Evolutionary conservation across 2,888 invertebrate genomes (phyloP).

Genomic region (Loripinus fragilis): DNA sequence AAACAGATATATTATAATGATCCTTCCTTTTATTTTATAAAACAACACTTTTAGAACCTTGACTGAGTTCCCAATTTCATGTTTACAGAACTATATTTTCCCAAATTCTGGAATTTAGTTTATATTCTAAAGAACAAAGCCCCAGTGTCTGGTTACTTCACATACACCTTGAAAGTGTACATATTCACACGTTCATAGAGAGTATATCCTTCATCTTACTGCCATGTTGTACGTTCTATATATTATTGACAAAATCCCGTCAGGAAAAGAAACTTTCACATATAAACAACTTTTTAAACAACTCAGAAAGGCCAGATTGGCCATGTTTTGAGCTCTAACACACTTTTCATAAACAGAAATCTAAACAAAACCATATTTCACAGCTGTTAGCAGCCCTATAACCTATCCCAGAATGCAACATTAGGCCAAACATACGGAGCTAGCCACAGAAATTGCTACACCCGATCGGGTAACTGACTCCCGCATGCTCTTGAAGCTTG

Average conservation of each 20-base stretch:
- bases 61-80: neutral
- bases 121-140: conserved; percentile 7
- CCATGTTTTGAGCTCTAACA: conserved; percentile 8
- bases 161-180: conserved; percentile 12
- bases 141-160: conserved; percentile 2
- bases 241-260: neutral
- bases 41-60: neutral
- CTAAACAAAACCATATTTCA: conserved; percentile 11
- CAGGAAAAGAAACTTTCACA: neutral
- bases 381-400: conserved; percentile 39
- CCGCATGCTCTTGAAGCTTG: conserved; percentile 45
- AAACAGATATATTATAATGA: too few species aligned
- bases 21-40: neutral
- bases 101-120: neutral
- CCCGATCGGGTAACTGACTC: conserved; percentile 25
- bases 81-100: neutral
- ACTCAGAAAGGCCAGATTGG: neutral
- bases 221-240: neutral
- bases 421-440: conserved; percentile 51
- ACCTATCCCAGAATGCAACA: conserved; percentile 56
- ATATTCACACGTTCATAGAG: conserved; percentile 13
- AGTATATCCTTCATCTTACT: neutral
- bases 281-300: conserved; percentile 8
- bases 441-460: conserved; percentile 38
- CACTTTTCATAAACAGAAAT: conserved; percentile 11